These are phyloP conservation scores for Struthidea cinerea DNA, from an alignment of 2,113 vertebrate species.

Conservation along the genomic window DNA sequence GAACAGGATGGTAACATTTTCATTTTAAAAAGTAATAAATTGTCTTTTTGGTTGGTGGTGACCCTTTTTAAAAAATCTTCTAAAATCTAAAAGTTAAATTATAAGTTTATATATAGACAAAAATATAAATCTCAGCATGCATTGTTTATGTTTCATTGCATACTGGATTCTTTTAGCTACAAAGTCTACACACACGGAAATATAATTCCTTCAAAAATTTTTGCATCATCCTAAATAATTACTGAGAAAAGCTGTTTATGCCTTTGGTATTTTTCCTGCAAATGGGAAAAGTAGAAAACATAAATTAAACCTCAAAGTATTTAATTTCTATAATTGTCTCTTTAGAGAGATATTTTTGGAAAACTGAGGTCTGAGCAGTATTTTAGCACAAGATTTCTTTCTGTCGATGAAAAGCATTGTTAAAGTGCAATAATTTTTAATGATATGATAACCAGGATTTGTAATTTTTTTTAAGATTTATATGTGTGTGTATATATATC, in stretches of 20 bases:
- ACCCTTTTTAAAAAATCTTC: neutral
- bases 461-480: neutral
- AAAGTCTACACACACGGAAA: neutral
- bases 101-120: neutral
- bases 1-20: neutral
- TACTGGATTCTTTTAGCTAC: neutral
- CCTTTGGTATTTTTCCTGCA: neutral
- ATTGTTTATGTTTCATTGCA: neutral
- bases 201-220: neutral
- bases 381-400: neutral
- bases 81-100: neutral
- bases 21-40: neutral
- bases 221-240: neutral
- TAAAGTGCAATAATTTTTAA: neutral
- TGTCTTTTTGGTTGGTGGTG: neutral
- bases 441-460: neutral
- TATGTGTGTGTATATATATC: neutral
- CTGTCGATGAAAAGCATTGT: neutral
- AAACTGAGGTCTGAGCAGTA: neutral
- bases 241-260: neutral
- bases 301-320: neutral
- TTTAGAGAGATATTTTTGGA: neutral
- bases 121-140: neutral
- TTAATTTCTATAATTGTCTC: neutral
- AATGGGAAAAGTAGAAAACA: neutral